Percentiles rank a stretch among this genome's conserved stretches.
These are phyloP conservation scores for Pygathrix nemaeus DNA, from an alignment of 2,113 vertebrate species.

Conservation along the genomic window DNA sequence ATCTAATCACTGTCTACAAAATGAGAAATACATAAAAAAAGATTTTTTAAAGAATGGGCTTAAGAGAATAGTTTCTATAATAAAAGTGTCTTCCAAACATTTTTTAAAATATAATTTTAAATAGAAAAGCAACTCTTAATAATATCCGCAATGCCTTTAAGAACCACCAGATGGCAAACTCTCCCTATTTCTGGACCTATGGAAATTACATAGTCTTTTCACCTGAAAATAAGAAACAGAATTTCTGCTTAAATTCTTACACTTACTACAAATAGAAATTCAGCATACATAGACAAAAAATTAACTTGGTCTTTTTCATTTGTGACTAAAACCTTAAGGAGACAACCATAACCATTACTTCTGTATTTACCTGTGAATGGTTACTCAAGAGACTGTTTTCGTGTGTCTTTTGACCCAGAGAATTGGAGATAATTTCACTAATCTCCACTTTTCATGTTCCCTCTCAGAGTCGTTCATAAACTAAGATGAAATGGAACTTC, in stretches of 20 bases:
- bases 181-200: neutral
- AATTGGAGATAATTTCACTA: constrained; percentile 7
- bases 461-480: neutral
- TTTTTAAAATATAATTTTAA: constrained; percentile 29
- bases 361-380: neutral
- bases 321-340: neutral
- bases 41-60: neutral
- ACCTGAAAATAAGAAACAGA: neutral
- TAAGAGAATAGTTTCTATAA: neutral
- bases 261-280: neutral
- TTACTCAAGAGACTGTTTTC: neutral
- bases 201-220: neutral
- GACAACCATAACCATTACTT: neutral
- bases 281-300: neutral
- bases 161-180: constrained; percentile 70
- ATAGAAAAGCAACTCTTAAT: neutral
- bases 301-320: neutral
- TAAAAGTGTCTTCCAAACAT: neutral
- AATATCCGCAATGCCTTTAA: neutral
- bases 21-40: neutral
- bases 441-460: neutral
- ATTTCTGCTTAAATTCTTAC: constrained; percentile 27
- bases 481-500: neutral
- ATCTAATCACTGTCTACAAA: neutral
- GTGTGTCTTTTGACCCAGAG: neutral